A percentile compares a stretch with the other conserved stretches of the same genome.
Evolutionary conservation across 2,113 vertebrate species (phyloP).

Genomic region (Aptenodytes patagonicus): DNA sequence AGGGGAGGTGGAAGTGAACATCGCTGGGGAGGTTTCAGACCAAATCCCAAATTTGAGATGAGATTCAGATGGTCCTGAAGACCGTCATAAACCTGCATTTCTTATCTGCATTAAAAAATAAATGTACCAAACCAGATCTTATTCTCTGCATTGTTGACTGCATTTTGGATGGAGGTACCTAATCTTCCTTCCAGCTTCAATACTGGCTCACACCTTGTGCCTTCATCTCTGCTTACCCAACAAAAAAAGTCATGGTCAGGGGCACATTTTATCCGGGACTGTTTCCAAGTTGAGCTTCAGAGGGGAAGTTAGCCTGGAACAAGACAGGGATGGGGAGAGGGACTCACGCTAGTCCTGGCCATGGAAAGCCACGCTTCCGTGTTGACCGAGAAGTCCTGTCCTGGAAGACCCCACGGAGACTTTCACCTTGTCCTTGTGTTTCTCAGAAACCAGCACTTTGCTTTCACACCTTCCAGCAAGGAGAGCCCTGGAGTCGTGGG

Average conservation of each 20-base stretch:
- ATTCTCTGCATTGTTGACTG: not conserved
- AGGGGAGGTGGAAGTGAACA: not conserved
- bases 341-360: not conserved
- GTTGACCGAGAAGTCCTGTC: not conserved
- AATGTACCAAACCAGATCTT: not conserved
- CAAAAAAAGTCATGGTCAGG: not conserved
- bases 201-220: not conserved
- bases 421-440: not conserved
- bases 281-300: not conserved
- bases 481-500: not conserved
- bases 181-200: not conserved
- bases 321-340: not conserved
- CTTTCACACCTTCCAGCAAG: not conserved
- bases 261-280: not conserved
- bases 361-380: fast-evolving
- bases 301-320: not conserved
- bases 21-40: not conserved
- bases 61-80: not conserved
- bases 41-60: not conserved
- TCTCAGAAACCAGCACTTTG: not conserved
- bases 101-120: not conserved
- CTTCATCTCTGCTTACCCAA: not conserved
- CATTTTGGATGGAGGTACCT: not conserved
- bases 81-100: not conserved
- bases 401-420: not conserved